These are phyloP conservation scores for Anneissia japonica DNA, from an alignment of 35 echinoderm and acorn worm species.

Conservation along the genomic window DNA sequence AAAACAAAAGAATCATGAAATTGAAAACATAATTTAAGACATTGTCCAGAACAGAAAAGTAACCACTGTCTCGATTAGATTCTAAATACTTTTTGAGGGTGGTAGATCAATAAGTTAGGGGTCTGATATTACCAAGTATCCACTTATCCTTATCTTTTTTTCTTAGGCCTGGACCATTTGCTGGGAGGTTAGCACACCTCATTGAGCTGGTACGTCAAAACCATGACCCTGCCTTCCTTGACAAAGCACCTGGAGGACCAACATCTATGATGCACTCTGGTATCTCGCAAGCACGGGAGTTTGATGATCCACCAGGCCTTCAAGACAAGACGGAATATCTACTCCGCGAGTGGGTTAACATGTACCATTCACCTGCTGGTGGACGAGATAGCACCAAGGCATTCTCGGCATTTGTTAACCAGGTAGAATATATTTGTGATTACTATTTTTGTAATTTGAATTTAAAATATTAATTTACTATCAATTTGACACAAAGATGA, in stretches of 20 bases:
- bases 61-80: no score
- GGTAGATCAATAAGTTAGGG: no score
- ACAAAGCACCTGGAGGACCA: conserved; percentile 92
- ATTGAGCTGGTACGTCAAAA: conserved; percentile 87
- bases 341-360: conserved; percentile 95
- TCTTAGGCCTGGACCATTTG: not conserved
- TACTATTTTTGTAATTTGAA: not conserved
- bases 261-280: conserved; percentile 99
- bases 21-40: no score
- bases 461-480: no score
- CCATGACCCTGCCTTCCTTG: conserved; percentile 91
- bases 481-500: no score
- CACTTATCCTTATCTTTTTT: not conserved
- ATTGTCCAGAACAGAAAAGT: no score
- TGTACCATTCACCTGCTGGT: conserved; percentile 89
- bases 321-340: conserved; percentile 98
- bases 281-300: conserved; percentile 97
- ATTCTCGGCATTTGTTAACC: conserved; percentile 96
- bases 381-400: conserved; percentile 90
- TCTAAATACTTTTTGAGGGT: no score
- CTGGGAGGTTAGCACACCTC: conserved; percentile 17
- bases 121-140: no score
- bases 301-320: conserved; percentile 93
- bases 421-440: conserved; percentile 34
- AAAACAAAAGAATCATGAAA: no score